Conservation (phyloP, 2,888 invertebrate species). For the Drosophila pseudotakahashii region DNA sequence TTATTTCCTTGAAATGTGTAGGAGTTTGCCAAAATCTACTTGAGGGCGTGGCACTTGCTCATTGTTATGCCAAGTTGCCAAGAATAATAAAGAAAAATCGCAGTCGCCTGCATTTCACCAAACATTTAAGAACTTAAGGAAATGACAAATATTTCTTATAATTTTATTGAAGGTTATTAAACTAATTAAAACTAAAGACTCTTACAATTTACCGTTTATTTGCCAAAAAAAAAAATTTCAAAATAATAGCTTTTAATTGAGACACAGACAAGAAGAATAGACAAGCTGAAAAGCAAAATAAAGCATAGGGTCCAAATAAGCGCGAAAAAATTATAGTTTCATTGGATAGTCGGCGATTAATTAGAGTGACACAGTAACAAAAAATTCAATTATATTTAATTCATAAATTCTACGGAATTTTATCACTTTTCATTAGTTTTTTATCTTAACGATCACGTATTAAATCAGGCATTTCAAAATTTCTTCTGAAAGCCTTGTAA, state of each 20-base stretch:
- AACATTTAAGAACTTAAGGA: too few relatives aligned
- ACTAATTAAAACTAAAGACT: neutral
- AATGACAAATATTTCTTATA: too few relatives aligned
- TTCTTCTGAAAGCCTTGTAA: neutral
- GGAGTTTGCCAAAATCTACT: slow-evolving; percentile 36
- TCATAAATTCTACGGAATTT: too few relatives aligned
- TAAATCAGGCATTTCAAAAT: neutral
- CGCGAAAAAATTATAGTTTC: too few relatives aligned
- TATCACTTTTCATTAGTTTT: neutral
- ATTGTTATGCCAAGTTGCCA: slow-evolving; percentile 56
- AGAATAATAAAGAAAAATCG: neutral
- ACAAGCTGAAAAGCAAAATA: neutral
- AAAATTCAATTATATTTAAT: too few relatives aligned
- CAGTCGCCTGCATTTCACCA: too few relatives aligned
- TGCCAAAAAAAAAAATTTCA: neutral
- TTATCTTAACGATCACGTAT: neutral
- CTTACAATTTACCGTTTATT: neutral
- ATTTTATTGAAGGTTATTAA: too few relatives aligned
- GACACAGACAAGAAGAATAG: neutral
- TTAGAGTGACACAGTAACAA: too few relatives aligned
- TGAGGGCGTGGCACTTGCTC: slow-evolving; percentile 53
- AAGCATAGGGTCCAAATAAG: too few relatives aligned
- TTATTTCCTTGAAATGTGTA: slow-evolving; percentile 30
- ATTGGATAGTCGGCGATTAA: neutral
- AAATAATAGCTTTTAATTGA: slow-evolving; percentile 3